Percentiles rank a stretch among this genome's conserved stretches.
These are phyloP conservation scores for Styela plicata DNA, from an alignment of 23 tunicate genomes.

Conservation along the genomic window DNA sequence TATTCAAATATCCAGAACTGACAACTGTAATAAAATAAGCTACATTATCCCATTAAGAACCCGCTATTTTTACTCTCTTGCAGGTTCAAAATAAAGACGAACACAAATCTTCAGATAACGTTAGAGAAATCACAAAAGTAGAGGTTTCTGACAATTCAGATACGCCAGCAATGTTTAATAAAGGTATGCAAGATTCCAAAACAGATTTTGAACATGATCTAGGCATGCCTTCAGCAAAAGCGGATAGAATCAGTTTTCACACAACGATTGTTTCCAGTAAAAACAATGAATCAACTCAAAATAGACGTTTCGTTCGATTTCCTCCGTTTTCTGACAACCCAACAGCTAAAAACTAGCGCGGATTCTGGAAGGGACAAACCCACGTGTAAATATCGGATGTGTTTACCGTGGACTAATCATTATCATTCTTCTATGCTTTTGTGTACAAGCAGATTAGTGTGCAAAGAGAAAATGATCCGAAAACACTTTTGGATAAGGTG, in stretches of 20 bases:
- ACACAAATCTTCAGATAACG: not conserved
- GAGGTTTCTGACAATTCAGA: not conserved
- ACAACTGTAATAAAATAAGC: no score
- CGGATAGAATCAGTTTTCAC: not conserved
- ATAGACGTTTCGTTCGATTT: not conserved
- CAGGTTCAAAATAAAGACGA: not conserved
- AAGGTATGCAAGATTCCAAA: not conserved
- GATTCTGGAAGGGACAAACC: no score
- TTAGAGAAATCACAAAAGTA: not conserved
- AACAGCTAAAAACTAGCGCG: not conserved
- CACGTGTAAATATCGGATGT: no score
- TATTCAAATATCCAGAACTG: no score
- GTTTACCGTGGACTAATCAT: no score
- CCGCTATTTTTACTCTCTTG: not conserved
- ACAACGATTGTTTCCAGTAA: not conserved
- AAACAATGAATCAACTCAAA: not conserved
- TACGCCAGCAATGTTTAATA: not conserved
- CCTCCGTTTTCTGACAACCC: not conserved
- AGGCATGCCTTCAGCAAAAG: not conserved
- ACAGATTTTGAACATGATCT: not conserved
- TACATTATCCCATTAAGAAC: no score
- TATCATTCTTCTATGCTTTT: no score
- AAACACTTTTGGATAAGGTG: no score
- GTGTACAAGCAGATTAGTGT: no score
- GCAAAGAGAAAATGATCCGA: no score